Evolutionary conservation across 2,113 vertebrate species (phyloP).

Genomic region (Columbina picui): DNA sequence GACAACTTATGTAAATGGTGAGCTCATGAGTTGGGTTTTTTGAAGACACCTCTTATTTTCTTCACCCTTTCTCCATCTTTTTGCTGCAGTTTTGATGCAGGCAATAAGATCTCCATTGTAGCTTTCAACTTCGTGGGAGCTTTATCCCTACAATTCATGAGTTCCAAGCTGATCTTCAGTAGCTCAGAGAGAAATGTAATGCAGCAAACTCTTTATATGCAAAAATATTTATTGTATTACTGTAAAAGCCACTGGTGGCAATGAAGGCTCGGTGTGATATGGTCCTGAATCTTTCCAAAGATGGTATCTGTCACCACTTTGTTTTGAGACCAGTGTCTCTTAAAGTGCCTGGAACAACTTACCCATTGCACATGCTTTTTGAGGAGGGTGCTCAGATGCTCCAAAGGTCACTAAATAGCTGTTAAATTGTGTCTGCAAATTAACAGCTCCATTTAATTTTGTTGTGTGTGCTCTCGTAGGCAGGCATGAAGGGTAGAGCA

Average conservation of each 20-base stretch:
- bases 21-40: neutral
- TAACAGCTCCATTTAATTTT: neutral
- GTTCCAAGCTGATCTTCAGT: neutral
- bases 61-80: neutral
- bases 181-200: neutral
- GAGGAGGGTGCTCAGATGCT: accelerated
- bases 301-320: neutral
- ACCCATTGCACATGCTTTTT: neutral
- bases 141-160: neutral
- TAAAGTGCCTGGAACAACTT: neutral
- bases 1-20: neutral
- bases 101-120: neutral
- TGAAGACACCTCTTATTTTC: neutral
- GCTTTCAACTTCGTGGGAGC: neutral
- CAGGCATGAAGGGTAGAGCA: neutral
- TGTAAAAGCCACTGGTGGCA: neutral
- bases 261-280: neutral
- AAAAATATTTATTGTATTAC: neutral
- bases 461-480: neutral
- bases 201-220: neutral
- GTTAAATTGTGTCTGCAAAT: neutral
- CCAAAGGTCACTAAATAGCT: neutral
- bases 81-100: neutral
- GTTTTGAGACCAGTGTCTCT: neutral
- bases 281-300: neutral